Evolutionary conservation across 2,888 invertebrate species (phyloP), one percentile per base, ranked within the genome.

Genomic region (Drosophila seclusa): DNA sequence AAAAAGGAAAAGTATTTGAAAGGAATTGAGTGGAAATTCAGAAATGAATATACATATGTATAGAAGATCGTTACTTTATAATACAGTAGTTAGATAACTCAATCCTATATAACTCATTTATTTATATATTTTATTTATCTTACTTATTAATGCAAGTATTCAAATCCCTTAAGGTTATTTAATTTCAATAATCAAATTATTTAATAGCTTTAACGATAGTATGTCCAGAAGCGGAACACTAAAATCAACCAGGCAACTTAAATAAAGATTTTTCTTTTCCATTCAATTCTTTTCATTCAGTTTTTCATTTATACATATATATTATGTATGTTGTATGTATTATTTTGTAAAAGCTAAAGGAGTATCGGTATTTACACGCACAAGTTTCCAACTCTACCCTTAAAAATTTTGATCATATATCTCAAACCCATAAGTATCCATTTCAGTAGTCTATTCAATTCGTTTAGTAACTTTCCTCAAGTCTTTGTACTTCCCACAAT

Each of bases 401-500:
- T 16, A 27, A 8, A 18, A 36, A 16, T 29, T 1, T 53, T 10
- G 21, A 36, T n/a, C 60, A 58, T 27, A 29, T 54, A 50, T 50
- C 34, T 50, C 34, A 70, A 40, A 29, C 49, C 34, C 31, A 18
- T 70, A 27, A 32, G 52, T 52, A 59, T 59, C 40, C 24, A 45
- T 45, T 45, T 24, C 45, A 45, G 21, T 24, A 21, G 49, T 50
- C 32, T 49, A 58, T 52, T 52, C 50, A 36, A 59, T 70, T 42
- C 45, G 36, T 27, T 59, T 27, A 31, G 27, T 11, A 69, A 61
- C 24, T 69, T 53, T 21, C 18, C 32, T 24, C 13, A 61, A 71
- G 48, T 60, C 32, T 32, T 24, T 38, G 42, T 58, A 27, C 58
- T 31, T 36, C 36, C 42, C 60, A 48, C 60, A 57, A 42, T 60